A percentile compares a stretch with the other conserved stretches of the same genome.
These are phyloP conservation scores for Sebastiscus tertius DNA, from an alignment of 2,797 vertebrate species.

Conservation along the genomic window DNA sequence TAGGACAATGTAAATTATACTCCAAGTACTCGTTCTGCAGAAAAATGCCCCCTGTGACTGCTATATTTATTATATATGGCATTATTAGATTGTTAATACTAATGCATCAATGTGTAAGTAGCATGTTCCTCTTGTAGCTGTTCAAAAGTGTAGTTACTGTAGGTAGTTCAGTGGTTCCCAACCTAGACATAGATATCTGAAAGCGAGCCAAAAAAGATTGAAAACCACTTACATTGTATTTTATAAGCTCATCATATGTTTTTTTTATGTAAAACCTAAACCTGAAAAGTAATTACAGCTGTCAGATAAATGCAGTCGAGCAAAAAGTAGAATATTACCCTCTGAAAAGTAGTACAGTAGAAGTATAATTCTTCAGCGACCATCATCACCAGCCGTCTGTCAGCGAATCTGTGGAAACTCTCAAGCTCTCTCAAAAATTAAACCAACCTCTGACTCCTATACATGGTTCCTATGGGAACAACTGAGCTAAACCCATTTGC, in stretches of 20 bases:
- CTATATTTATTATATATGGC: not conserved
- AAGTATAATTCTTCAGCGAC: not conserved
- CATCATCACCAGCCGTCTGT: conserved; percentile 4
- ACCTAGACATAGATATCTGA: not conserved
- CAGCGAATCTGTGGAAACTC: not conserved
- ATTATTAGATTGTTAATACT: not conserved
- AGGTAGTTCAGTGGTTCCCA: not conserved
- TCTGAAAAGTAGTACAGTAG: not conserved
- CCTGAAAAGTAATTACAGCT: not conserved
- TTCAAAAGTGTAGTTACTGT: not conserved
- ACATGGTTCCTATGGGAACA: not conserved
- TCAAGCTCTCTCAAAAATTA: not conserved
- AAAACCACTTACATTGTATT: not conserved
- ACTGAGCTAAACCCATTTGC: not conserved
- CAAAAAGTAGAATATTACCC: not conserved
- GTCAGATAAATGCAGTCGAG: not conserved
- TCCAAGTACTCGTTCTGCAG: not conserved
- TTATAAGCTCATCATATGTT: not conserved
- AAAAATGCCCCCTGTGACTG: not conserved
- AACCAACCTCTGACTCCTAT: not conserved
- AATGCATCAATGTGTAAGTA: not conserved
- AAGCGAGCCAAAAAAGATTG: not conserved
- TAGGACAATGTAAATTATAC: not conserved
- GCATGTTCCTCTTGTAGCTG: not conserved
- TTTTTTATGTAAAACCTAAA: not conserved